These are phyloP conservation scores for Drosophila subobscura DNA, from an alignment of 1,140 invertebrate species.

Conservation along the genomic window DNA sequence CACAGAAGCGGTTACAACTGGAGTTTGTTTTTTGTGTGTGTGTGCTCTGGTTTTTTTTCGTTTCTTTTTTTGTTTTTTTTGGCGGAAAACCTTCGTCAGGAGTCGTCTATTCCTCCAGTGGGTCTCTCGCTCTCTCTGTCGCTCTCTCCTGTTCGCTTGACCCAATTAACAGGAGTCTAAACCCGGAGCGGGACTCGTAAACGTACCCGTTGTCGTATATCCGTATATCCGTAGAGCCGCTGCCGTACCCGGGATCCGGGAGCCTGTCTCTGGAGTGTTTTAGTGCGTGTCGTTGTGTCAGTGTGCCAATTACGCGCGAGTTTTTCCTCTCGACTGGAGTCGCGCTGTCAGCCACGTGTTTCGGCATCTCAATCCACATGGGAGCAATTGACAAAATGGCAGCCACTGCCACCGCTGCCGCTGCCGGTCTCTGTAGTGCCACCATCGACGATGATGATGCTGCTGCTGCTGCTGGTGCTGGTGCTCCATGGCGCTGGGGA, in stretches of 20 bases:
- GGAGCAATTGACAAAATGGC: conserved; percentile 82
- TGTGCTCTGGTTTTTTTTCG: neutral
- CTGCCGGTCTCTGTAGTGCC: neutral
- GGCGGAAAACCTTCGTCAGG: conserved; percentile 70
- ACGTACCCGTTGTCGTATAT: too few relatives aligned
- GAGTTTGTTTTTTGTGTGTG: conserved; percentile 10
- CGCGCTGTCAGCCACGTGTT: conserved; percentile 60
- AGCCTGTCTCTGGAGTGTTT: conserved; percentile 47
- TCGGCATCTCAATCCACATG: conserved; percentile 73
- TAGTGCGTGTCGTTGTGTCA: conserved; percentile 60
- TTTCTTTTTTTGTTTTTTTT: conserved; percentile 4
- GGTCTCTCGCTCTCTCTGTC: conserved; percentile 22
- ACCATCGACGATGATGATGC: conserved; percentile 9
- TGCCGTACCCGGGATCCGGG: conserved; percentile 21
- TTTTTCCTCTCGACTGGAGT: conserved; percentile 43
- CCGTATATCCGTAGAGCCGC: too few relatives aligned
- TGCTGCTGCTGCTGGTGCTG: neutral
- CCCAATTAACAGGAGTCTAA: conserved; percentile 66
- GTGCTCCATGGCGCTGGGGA: conserved; percentile 50
- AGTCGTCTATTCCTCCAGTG: conserved; percentile 70
- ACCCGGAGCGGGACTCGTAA: conserved; percentile 14
- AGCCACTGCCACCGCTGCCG: conserved; percentile 24
- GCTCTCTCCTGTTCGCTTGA: conserved; percentile 54
- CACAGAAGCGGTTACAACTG: neutral
- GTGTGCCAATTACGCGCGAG: conserved; percentile 79